Evolutionary conservation across 2,797 vertebrate species (phyloP).

Genomic region (Natrix natrix): DNA sequence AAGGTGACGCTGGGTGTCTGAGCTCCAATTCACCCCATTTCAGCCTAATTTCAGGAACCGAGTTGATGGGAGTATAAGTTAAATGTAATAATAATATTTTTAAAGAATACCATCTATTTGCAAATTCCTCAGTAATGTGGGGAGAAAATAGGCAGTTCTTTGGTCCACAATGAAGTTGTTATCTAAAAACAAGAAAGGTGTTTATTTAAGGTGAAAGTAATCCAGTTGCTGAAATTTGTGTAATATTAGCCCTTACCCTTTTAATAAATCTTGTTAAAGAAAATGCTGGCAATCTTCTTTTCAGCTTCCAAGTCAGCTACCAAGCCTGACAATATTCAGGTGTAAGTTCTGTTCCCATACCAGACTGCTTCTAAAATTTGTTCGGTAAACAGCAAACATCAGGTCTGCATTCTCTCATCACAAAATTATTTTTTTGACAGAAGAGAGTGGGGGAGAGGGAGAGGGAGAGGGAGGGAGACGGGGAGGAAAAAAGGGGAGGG

Average conservation of each 20-base stretch:
- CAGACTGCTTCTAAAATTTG: neutral
- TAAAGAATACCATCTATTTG: neutral
- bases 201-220: neutral
- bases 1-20: neutral
- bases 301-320: neutral
- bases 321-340: neutral
- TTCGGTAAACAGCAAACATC: neutral
- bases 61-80: neutral
- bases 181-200: neutral
- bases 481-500: too few species aligned
- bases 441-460: rapidly evolving
- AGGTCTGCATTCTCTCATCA: neutral
- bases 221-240: neutral
- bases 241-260: neutral
- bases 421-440: neutral
- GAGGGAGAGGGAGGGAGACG: rapidly evolving
- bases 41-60: neutral
- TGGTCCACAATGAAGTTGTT: neutral
- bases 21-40: neutral
- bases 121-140: neutral
- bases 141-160: neutral
- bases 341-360: neutral
- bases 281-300: neutral
- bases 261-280: neutral
- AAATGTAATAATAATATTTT: neutral